Percentiles rank a stretch among this genome's conserved stretches.
Evolutionary conservation across 1,140 invertebrate species (phyloP).

Genomic region (Daktulosphaira vitifoliae): DNA sequence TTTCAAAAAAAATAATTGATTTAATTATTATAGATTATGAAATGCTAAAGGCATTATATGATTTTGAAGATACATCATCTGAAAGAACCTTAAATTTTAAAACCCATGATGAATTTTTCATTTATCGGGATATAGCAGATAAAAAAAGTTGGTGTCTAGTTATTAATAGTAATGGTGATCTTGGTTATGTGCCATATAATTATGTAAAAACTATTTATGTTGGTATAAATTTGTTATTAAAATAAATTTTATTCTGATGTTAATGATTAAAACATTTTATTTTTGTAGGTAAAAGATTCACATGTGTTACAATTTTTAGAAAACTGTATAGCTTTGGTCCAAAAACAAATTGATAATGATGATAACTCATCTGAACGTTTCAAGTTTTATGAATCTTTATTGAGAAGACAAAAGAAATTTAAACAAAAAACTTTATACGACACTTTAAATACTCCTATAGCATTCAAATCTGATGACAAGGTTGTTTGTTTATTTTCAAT

Average conservation of each 20-base stretch:
- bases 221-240: background rate
- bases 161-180: constrained; percentile 3
- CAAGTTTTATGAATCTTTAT: constrained; percentile 11
- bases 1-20: too few relatives aligned
- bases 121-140: constrained; percentile 21
- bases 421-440: constrained; percentile 6
- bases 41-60: constrained; percentile 22
- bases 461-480: constrained; percentile 5
- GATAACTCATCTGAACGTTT: constrained; percentile 1
- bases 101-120: constrained; percentile 18
- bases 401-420: constrained; percentile 18
- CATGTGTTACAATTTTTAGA: constrained; percentile 17
- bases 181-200: constrained; percentile 19
- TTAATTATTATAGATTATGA: constrained; percentile 9
- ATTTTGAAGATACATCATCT: constrained; percentile 15
- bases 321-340: background rate
- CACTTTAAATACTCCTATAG: constrained; percentile 6
- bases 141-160: constrained; percentile 31
- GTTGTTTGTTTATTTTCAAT: constrained; percentile 1
- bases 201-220: constrained; percentile 26
- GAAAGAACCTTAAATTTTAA: constrained; percentile 18
- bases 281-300: background rate
- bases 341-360: constrained; percentile 7
- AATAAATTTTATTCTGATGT: background rate
- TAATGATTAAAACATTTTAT: background rate